Base-by-base conservation (phyloP, 2,113 vertebrate species). In the Tragelaphus buxtoni region DNA sequence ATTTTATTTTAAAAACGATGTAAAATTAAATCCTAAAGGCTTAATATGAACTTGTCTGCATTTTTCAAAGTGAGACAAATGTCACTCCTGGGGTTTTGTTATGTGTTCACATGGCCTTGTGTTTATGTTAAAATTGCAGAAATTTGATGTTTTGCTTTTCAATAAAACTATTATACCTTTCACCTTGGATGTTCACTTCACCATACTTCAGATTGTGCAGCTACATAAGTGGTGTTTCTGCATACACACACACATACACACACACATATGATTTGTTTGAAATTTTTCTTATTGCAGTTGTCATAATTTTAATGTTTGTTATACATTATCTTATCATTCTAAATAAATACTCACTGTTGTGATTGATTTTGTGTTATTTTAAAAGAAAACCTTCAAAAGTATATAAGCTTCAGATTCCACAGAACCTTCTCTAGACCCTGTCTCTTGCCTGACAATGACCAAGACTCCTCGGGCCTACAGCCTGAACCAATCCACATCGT, bases 271-370 rank as follows among this genome's bases (percentile, higher is more conserved):
- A 35, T 92, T 94, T 92, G 14, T 79, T 92, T 96, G 56, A 28
- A 95, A 95, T 30, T 86, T 96, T 90, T 94, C 47, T 92, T 74
- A 0, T 87, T 94, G 69, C 93, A 56, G 18, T 85, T 92, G 45
- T 49, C 76, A 80, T 90, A 1, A 85, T 72, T 93, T 92, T 91
- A 91, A 86, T 45, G 45, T 56, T 88, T 92, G 51, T 91, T 93
- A 55, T 86, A 65, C 77, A 6, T 88, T 94, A 26, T 88, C 42
- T 53, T 65, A n/a, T 79, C 10, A 42, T 97, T 92, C 76, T 95
- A 93, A 97, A 97, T 96, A 97, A 97, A 95, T 92, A 56, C 16
- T 94, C 9, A 76, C 42, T 97, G 84, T 88, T 26, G 55, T 84
- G 28, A 14, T 58, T 94, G n/a, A 88, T 58, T 95, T 93, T 84